Percentiles rank a stretch among this genome's conserved stretches.
Evolutionary conservation across 2,113 vertebrate genomes (phyloP).

Genomic region (Accipiter virgatus): DNA sequence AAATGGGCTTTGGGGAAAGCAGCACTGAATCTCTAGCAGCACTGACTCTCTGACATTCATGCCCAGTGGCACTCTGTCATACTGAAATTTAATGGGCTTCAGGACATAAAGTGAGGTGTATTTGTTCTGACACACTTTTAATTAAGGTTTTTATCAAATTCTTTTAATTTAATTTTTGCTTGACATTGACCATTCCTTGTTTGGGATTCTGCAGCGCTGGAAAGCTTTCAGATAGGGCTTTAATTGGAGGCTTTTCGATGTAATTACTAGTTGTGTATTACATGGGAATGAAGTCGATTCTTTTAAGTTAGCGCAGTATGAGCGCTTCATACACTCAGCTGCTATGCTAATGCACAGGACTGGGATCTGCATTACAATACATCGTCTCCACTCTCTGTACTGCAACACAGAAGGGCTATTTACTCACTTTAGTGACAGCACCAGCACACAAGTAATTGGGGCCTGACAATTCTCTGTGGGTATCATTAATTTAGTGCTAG

Average conservation of each 20-base stretch:
- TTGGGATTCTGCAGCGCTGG: background rate
- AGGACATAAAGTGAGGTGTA: background rate
- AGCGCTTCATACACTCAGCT: background rate
- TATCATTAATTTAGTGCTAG: constrained; percentile 16
- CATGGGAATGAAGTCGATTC: background rate
- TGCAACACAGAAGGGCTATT: background rate
- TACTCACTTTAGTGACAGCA: background rate
- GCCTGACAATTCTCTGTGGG: background rate
- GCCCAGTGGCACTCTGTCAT: background rate
- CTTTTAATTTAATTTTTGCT: background rate
- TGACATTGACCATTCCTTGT: background rate
- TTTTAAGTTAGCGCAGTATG: background rate
- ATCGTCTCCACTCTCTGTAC: background rate
- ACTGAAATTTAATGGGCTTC: constrained; percentile 2
- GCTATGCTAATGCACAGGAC: background rate
- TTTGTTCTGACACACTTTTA: constrained; percentile 47
- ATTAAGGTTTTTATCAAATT: constrained; percentile 27
- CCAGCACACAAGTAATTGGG: background rate
- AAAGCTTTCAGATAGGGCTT: background rate
- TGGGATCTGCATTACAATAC: background rate
- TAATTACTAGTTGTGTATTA: constrained; percentile 32
- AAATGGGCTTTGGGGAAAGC: background rate
- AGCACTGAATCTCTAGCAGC: background rate
- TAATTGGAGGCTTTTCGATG: constrained; percentile 25
- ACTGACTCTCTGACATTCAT: background rate